Conservation (phyloP, 64 coral and sea anemone genomes). For the Cladopsammia gracilis region DNA sequence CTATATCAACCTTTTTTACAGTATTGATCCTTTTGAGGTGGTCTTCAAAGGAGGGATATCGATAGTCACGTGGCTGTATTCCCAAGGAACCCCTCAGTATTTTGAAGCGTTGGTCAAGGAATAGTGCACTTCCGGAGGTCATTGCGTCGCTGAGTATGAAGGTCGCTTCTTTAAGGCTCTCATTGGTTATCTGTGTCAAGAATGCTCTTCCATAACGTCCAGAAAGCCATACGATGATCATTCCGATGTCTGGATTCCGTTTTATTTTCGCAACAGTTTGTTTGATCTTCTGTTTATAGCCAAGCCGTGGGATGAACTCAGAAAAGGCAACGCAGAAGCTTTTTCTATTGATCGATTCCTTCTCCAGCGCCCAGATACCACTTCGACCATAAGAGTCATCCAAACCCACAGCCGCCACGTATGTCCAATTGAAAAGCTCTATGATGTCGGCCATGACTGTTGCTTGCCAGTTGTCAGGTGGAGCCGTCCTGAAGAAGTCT, state of each 20-base stretch:
- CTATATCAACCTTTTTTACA: not conserved
- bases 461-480: slow-evolving; percentile 80
- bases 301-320: slow-evolving; percentile 75
- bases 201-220: not conserved
- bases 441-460: slow-evolving; percentile 85
- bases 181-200: not conserved
- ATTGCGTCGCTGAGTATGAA: slow-evolving; percentile 25
- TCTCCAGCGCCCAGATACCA: slow-evolving; percentile 67
- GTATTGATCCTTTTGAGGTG: not conserved
- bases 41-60: not conserved
- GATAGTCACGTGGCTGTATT: not conserved
- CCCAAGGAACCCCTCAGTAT: not conserved
- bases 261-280: slow-evolving; percentile 11
- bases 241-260: not conserved
- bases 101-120: not conserved
- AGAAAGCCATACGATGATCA: slow-evolving; percentile 10
- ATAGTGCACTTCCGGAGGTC: not conserved
- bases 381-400: too few species aligned
- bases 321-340: slow-evolving; percentile 80
- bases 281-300: slow-evolving; percentile 16
- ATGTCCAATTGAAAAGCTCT: slow-evolving; percentile 78
- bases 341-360: slow-evolving; percentile 61
- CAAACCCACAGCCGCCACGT: too few species aligned
- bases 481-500: slow-evolving; percentile 75
- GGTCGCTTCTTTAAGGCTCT: not conserved